Evolutionary conservation across 35 echinoderm and acorn worm genomes (phyloP).

Genomic region (Diadema setosum): DNA sequence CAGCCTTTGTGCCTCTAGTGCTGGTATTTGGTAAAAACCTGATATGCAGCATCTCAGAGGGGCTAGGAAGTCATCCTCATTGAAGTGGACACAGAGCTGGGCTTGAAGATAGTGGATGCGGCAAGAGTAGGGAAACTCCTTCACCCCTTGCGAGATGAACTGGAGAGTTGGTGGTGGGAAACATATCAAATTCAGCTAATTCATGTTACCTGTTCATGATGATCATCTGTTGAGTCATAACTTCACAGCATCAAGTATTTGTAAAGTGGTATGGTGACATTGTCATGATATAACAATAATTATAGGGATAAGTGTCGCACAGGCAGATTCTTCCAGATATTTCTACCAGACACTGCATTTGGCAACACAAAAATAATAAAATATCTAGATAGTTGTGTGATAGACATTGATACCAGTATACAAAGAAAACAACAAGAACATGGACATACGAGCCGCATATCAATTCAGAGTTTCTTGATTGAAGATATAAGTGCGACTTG

Average conservation of each 20-base stretch:
- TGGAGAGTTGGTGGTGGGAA: not conserved
- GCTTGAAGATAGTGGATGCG: not conserved
- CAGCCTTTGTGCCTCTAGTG: not conserved
- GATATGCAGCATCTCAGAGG: not conserved
- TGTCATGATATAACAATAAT: not conserved
- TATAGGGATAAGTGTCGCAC: not conserved
- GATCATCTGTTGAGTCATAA: too few relatives aligned
- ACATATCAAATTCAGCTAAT: not conserved
- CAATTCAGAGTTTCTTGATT: too few relatives aligned
- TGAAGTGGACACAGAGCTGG: not conserved
- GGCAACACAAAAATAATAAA: too few relatives aligned
- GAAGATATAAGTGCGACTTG: too few relatives aligned
- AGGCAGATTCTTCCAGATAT: too few relatives aligned
- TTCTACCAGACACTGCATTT: too few relatives aligned
- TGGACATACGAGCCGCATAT: too few relatives aligned
- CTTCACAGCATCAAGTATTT: not conserved
- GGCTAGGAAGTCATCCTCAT: not conserved
- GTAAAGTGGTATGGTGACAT: not conserved
- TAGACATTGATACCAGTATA: too few relatives aligned
- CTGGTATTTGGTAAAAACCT: not conserved
- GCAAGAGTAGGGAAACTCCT: not conserved
- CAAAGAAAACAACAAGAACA: too few relatives aligned
- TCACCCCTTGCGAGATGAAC: not conserved
- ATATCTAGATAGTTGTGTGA: too few relatives aligned
- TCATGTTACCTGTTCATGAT: too few relatives aligned